Evolutionary conservation across 2,113 vertebrate genomes (phyloP).

Genomic region (Istiophorus platypterus): DNA sequence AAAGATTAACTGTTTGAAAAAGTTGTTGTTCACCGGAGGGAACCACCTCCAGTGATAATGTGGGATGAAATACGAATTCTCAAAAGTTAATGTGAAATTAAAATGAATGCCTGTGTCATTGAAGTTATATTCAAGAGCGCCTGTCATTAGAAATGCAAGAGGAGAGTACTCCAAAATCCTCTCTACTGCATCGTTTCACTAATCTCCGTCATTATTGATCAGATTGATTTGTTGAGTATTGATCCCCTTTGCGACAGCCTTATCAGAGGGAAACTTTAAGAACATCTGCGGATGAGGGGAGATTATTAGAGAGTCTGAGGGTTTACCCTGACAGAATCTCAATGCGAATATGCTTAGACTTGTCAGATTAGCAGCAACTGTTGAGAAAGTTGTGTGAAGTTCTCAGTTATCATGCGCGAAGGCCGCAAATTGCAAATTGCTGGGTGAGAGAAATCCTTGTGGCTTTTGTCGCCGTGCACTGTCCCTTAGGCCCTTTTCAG

Average conservation of each 20-base stretch:
- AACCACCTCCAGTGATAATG: slow-evolving; percentile 17
- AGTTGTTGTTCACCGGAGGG: slow-evolving; percentile 16
- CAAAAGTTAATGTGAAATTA: slow-evolving; percentile 35
- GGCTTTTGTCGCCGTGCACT: slow-evolving; percentile 17
- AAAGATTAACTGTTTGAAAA: slow-evolving; percentile 31
- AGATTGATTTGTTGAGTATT: slow-evolving; percentile 72
- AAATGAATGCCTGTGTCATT: slow-evolving; percentile 36
- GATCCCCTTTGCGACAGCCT: slow-evolving; percentile 65
- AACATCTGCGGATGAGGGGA: slow-evolving; percentile 67
- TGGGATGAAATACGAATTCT: slow-evolving; percentile 26
- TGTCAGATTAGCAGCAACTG: slow-evolving; percentile 35
- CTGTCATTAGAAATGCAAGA: slow-evolving; percentile 46
- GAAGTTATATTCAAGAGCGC: slow-evolving; percentile 41
- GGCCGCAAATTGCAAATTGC: slow-evolving; percentile 8
- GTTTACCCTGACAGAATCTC: slow-evolving; percentile 69
- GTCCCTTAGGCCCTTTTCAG: slow-evolving; percentile 6
- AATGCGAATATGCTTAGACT: slow-evolving; percentile 40
- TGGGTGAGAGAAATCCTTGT: slow-evolving; percentile 20
- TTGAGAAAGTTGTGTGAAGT: slow-evolving; percentile 52
- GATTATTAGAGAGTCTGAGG: slow-evolving; percentile 63
- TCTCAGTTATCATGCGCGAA: slow-evolving; percentile 26
- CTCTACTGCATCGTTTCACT: slow-evolving; percentile 32
- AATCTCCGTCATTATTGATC: slow-evolving; percentile 75
- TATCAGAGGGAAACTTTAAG: slow-evolving; percentile 74
- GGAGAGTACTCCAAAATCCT: slow-evolving; percentile 44